Conservation (phyloP, 2,888 invertebrate species). For the Drosophila paranaensis region DNA sequence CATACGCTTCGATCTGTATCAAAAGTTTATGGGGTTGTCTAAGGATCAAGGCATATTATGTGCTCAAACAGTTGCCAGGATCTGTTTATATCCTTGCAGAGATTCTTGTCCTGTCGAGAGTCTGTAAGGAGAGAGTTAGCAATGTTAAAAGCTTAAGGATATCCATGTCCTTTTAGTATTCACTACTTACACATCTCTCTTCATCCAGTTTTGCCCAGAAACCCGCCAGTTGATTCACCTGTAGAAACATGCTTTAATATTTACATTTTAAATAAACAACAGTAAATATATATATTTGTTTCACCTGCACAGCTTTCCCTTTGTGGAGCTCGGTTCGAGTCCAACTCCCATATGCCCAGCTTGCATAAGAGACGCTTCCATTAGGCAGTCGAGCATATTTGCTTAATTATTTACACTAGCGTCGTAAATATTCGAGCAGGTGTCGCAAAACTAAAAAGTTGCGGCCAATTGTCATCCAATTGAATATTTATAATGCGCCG, state of each 20-base stretch:
- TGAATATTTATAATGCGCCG: slow-evolving; percentile 35
- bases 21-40: too few relatives aligned
- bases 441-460: slow-evolving; percentile 15
- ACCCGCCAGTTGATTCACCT: neutral
- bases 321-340: neutral
- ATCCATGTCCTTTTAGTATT: neutral
- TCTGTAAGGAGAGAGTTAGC: neutral
- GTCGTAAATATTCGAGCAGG: slow-evolving; percentile 39
- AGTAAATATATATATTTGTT: neutral
- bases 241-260: neutral
- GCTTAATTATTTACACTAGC: slow-evolving; percentile 50
- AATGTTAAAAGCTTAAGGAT: neutral
- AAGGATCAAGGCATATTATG: too few relatives aligned
- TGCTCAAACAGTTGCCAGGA: too few relatives aligned
- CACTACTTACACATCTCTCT: too few relatives aligned
- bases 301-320: neutral
- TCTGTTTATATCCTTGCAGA: too few relatives aligned
- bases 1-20: too few relatives aligned
- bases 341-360: neutral
- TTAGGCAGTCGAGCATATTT: slow-evolving; percentile 27
- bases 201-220: neutral
- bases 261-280: neutral
- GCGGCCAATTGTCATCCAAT: slow-evolving; percentile 34
- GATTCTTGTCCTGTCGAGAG: too few relatives aligned
- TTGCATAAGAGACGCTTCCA: neutral